Evolutionary conservation across 1,140 invertebrate genomes (phyloP).

Genomic region (Andricus grossulariae): DNA sequence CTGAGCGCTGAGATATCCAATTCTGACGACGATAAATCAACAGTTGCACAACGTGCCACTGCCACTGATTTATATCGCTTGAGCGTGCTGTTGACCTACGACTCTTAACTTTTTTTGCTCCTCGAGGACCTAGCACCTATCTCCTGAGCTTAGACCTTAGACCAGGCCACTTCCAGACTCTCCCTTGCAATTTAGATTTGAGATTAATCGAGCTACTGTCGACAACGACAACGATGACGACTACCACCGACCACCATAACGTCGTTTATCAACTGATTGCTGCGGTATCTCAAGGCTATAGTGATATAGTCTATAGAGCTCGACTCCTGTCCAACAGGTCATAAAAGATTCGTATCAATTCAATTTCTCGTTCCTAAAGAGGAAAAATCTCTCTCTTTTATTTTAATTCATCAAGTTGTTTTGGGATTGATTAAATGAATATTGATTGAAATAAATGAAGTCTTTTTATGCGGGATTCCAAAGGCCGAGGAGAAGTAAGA

Average conservation of each 20-base stretch:
- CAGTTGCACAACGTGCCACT: slow-evolving; percentile 49
- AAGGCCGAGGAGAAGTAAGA: not conserved
- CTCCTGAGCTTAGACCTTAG: not conserved
- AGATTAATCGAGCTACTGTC: slow-evolving; percentile 53
- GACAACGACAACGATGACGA: slow-evolving; percentile 47
- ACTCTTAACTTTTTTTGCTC: slow-evolving; percentile 22
- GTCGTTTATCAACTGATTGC: slow-evolving; percentile 47
- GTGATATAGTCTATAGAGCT: slow-evolving; percentile 40
- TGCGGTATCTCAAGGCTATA: slow-evolving; percentile 53
- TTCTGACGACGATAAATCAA: slow-evolving; percentile 49
- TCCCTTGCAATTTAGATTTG: slow-evolving; percentile 54
- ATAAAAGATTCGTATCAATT: not conserved
- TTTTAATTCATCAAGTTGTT: too few species aligned
- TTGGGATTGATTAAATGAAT: too few species aligned
- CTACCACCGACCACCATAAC: slow-evolving; percentile 43
- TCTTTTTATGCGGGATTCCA: not conserved
- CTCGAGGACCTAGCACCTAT: slow-evolving; percentile 10
- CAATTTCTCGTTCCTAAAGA: too few species aligned
- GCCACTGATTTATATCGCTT: slow-evolving; percentile 47
- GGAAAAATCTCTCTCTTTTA: too few species aligned
- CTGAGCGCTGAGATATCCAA: not conserved
- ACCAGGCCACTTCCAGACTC: not conserved
- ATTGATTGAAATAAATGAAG: not conserved
- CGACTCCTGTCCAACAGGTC: not conserved
- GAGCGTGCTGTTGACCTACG: slow-evolving; percentile 46